These are phyloP conservation scores for Apodemia hepburni DNA, from an alignment of 2,888 invertebrate species.

Conservation along the genomic window DNA sequence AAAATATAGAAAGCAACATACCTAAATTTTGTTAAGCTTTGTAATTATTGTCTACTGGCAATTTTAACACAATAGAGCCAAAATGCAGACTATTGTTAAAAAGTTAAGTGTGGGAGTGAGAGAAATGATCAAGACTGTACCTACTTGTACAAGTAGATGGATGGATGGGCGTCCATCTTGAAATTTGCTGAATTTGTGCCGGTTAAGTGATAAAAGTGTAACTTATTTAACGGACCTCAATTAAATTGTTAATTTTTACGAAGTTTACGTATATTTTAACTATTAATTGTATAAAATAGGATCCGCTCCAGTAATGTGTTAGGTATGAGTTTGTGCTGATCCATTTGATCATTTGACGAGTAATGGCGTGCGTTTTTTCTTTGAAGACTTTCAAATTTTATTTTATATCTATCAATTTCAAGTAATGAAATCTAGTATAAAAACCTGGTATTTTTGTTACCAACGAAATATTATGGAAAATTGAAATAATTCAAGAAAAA, in stretches of 20 bases:
- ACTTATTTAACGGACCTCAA: slow-evolving; percentile 66
- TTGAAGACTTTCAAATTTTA: slow-evolving; percentile 78
- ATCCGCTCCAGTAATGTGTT: slow-evolving; percentile 85
- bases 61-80: not conserved
- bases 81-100: not conserved
- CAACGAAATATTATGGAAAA: slow-evolving; percentile 21
- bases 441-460: slow-evolving; percentile 21
- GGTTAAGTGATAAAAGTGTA: slow-evolving; percentile 82
- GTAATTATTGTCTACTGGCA: not conserved
- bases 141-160: slow-evolving; percentile 41
- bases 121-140: slow-evolving; percentile 19
- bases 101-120: slow-evolving; percentile 19
- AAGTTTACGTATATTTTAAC: slow-evolving; percentile 70
- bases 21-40: not conserved
- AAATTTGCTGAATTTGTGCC: slow-evolving; percentile 88
- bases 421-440: slow-evolving; percentile 38
- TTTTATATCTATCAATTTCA: slow-evolving; percentile 56
- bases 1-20: not conserved
- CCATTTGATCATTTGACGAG: slow-evolving; percentile 78
- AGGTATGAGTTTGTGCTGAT: slow-evolving; percentile 81
- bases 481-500: slow-evolving; percentile 28
- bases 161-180: slow-evolving; percentile 91
- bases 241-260: slow-evolving; percentile 69
- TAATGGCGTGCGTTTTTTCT: slow-evolving; percentile 85
- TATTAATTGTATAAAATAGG: slow-evolving; percentile 75